Evolutionary conservation across 1,140 invertebrate genomes (phyloP), one percentile per base, ranked within the genome.

Genomic region (Hylaeus anthracinus): DNA sequence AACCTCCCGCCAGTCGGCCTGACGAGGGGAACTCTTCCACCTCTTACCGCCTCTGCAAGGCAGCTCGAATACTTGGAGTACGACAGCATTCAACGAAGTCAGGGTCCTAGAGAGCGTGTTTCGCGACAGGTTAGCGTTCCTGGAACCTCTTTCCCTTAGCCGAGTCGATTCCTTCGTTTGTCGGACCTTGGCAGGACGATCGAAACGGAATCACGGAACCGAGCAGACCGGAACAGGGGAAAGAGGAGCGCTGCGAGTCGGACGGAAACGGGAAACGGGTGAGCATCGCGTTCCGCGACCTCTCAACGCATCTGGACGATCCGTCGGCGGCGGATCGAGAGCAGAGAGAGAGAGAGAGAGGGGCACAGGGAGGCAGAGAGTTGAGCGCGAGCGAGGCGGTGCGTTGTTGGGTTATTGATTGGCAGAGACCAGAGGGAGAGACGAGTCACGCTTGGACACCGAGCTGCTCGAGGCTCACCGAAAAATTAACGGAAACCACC

Each of bases 321-420:
- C 48, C 72, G 45, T 39, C 43, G 41, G 64, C 64, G 64, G n/a
- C 64, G 45, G 64, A 66, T 51, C 64, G 55, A 73, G 43, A 63
- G 5, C 45, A 48, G 15, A 14, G n/a, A 39, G 15, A 65, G 15
- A 48, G 15, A 14, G n/a, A 39, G 15, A 65, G 15, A 65, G 43
- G 58, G 72, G 65, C 60, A 45, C 61, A 63, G 72, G 75, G 67
- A 83, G 45, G 45, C 45, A 75, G 73, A 80, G 78, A 84, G 64
- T 43, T 55, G 69, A 83, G 76, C 66, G 82, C 72, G 75, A 81
- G 77, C 78, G 86, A 86, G 88, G 84, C 78, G 87, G 86, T 84
- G 86, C 88, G 87, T 86, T 79, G 87, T 86, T 79, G 86, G 45
- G 89, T 90, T 92, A 90, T 91, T 91, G 91, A 89, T 91, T 92